Evolutionary conservation across 2,888 invertebrate genomes (phyloP).

Genomic region (Meganola albula): DNA sequence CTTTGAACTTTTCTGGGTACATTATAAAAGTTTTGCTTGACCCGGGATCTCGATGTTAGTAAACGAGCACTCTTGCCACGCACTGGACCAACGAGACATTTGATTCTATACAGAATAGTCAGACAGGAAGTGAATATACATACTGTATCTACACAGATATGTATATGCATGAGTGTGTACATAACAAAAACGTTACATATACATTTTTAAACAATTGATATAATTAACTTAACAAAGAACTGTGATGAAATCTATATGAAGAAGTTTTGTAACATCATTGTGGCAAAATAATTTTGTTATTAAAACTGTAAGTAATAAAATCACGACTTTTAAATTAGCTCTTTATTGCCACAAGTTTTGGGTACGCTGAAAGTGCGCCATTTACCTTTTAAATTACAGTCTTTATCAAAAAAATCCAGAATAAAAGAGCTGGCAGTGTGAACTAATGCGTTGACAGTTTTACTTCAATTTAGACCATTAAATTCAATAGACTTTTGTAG

Average conservation of each 20-base stretch:
- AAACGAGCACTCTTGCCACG: no score
- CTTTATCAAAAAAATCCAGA: constrained; percentile 12
- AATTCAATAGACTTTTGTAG: constrained; percentile 4
- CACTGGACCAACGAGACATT: constrained; percentile 13
- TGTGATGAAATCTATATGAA: constrained; percentile 23
- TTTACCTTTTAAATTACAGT: constrained; percentile 15
- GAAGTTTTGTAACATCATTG: constrained; percentile 9
- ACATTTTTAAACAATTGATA: constrained; percentile 35
- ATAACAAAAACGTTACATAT: constrained; percentile 30
- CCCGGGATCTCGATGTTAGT: no score
- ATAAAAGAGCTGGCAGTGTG: constrained; percentile 9
- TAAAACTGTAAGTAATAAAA: constrained; percentile 8
- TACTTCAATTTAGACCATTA: constrained; percentile 13
- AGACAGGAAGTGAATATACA: constrained; percentile 39
- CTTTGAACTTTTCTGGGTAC: no score
- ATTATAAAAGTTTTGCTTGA: no score
- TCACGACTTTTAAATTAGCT: constrained; percentile 9
- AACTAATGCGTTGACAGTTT: constrained; percentile 10
- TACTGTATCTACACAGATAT: no score
- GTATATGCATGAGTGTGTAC: constrained; percentile 35
- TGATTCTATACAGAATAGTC: constrained; percentile 34
- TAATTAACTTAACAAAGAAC: constrained; percentile 24
- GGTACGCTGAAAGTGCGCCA: constrained; percentile 15
- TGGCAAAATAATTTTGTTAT: constrained; percentile 8
- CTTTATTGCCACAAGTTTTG: constrained; percentile 13